Evolutionary conservation across 2,888 invertebrate species (phyloP), one percentile per base, ranked within the genome.

Genomic region (Synergus itoensis): DNA sequence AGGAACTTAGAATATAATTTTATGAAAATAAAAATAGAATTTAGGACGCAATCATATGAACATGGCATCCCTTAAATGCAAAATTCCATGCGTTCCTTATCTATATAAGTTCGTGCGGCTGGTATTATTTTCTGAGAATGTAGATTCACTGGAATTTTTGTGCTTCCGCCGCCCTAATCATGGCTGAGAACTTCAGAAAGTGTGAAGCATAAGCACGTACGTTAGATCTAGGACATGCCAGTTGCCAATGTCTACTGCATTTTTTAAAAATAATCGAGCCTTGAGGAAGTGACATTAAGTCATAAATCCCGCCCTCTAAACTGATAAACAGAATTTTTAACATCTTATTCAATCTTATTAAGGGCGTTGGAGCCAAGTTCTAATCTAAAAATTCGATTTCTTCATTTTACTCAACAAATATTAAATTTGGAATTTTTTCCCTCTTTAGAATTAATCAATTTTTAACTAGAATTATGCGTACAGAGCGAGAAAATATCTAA

Each of bases 51-150:
- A 73, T 53, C 53, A n/a, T 36, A 36, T 73, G 60, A 18, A 18
- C 60, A 28, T 28, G 28, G 36, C 16, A 48, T 16, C 48, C 69
- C 48, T 69, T 48, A 69, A 69, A 28, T 73, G 73, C 53, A 73
- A 73, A 73, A 73, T 73, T 73, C 73, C 73, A 36, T 40, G 53
- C 28, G 16, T 73, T 73, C 73, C 48, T 73, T 28, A 28, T 53
- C 53, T 53, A 53, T 73, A 73, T 73, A 53, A 73, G 73, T 73
- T 73, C 53, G 11, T n/a, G 36, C n/a, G 16, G 5, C 40, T 4
- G 41, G n/a, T n/a, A 65, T 18, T 8, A 65, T 65, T 18, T 65
- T 18, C 41, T 65, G 40, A 16, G 41, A 41, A 65, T 18, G 41
- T 67, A 67, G 21, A 45, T 67, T 14, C 67, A 45, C 21, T 45